A percentile compares a stretch with the other conserved stretches of the same genome.
These are phyloP conservation scores for Nephrotoma guestfalica DNA, from an alignment of 2,888 invertebrate species.

Conservation along the genomic window DNA sequence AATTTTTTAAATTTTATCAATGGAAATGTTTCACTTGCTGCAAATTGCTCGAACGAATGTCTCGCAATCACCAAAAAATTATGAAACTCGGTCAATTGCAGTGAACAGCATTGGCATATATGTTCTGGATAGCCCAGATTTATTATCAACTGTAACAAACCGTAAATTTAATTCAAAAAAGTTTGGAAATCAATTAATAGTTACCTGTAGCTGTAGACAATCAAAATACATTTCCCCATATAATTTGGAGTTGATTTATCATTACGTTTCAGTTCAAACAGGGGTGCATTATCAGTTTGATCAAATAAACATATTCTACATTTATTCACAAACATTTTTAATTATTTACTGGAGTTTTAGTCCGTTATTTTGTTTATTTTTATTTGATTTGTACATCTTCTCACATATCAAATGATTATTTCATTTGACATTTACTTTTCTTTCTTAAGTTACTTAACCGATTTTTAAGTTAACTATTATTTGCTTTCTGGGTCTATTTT, in stretches of 20 bases:
- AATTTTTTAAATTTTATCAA: background rate
- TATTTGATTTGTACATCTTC: too few species aligned
- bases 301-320: slow-evolving; percentile 1
- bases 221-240: background rate
- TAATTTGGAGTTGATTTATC: background rate
- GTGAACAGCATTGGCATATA: slow-evolving; percentile 20
- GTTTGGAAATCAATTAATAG: background rate
- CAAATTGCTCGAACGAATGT: slow-evolving; percentile 10
- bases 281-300: background rate
- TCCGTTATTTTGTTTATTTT: too few species aligned
- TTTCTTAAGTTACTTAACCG: too few species aligned
- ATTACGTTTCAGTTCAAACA: background rate
- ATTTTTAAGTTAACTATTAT: too few species aligned
- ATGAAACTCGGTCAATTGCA: slow-evolving; percentile 21
- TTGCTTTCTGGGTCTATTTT: too few species aligned
- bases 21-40: background rate
- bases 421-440: too few species aligned
- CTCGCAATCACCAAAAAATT: slow-evolving; percentile 18
- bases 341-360: too few species aligned
- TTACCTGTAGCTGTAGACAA: background rate
- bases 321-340: background rate
- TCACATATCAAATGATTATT: too few species aligned
- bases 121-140: slow-evolving; percentile 14
- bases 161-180: background rate
- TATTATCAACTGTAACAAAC: slow-evolving; percentile 8